These are phyloP conservation scores for Agrochola lychnidis DNA, from an alignment of 2,888 invertebrate genomes.

Conservation along the genomic window DNA sequence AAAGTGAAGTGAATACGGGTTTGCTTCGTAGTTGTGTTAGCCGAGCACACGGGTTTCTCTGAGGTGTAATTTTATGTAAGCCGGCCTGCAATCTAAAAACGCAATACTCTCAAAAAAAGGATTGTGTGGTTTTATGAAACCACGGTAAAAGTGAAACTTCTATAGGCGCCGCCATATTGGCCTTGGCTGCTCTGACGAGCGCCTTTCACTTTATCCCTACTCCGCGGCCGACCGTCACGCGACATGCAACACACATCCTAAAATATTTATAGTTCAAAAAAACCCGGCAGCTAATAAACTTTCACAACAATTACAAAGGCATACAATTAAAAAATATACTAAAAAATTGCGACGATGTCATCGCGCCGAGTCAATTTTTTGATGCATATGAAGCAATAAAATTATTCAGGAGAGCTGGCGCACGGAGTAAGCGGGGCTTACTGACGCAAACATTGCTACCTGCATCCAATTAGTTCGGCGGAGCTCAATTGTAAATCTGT, in stretches of 20 bases:
- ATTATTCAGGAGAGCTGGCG: slow-evolving; percentile 66
- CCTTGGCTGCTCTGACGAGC: no score
- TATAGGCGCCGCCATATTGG: no score
- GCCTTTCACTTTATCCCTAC: no score
- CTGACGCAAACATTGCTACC: slow-evolving; percentile 79
- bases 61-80: not conserved
- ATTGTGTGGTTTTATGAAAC: no score
- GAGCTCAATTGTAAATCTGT: slow-evolving; percentile 79
- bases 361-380: slow-evolving; percentile 59
- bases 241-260: no score
- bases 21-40: not conserved
- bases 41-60: not conserved
- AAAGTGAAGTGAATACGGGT: not conserved
- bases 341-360: slow-evolving; percentile 36
- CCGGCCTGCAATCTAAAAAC: not conserved
- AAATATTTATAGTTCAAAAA: not conserved
- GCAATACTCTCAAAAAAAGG: not conserved
- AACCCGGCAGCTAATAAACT: slow-evolving; percentile 8
- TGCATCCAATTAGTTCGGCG: slow-evolving; percentile 81
- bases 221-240: no score
- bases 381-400: slow-evolving; percentile 73
- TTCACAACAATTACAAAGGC: slow-evolving; percentile 19
- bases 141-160: no score
- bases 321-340: slow-evolving; percentile 38
- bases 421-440: slow-evolving; percentile 62